Evolutionary conservation across 1,140 invertebrate species (phyloP), one percentile per base, ranked within the genome.

Genomic region (Drosophila sulfurigaster): DNA sequence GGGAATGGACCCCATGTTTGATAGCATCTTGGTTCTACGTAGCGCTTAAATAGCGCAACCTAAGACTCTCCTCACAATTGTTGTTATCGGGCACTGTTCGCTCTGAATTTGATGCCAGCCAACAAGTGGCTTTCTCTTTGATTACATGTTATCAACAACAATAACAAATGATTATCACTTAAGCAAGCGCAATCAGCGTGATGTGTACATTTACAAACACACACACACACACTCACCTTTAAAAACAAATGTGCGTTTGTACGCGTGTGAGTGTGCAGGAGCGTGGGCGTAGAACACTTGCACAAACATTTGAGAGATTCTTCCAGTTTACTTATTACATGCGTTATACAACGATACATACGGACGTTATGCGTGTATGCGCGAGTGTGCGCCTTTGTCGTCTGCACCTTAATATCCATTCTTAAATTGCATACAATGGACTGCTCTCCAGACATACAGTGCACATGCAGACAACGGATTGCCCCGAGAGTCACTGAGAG

Each of bases 101-200:
- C 32, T 56, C 13, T 43, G 41, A 56, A 66, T 46, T 32, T 56
- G 8, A 56, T n/a, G 30, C 15, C 25, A 15, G 38, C 46, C 28
- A 16, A 38, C 46, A 58, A 49, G 57, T 69, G 65, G n/a, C 41
- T 69, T 75, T 75, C 72, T 75, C 49, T 62, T 74, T 63, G 65
- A 69, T 69, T 62, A 57, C 72, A 70, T 62, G 66, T 57, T 49
- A 70, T 28, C 65, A 74, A 57, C 43, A 70, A 74, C 65, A 68
- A 56, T 16, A 56, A 73, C 56, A 73, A 45, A 62, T 56, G 43
- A 69, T 69, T 69, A 74, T 74, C 71, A 62, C 58, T 62, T 56
- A 25, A 48, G 25, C 57, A 20, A 60, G 43, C 65, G 32, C 57
- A 74, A 74, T 74, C 71, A 67, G 35, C 38, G 32, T 48, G 43